Percentiles rank a stretch among this genome's conserved stretches.
These are phyloP conservation scores for Lapara coniferarum DNA, from an alignment of 2,888 invertebrate species.

Conservation along the genomic window DNA sequence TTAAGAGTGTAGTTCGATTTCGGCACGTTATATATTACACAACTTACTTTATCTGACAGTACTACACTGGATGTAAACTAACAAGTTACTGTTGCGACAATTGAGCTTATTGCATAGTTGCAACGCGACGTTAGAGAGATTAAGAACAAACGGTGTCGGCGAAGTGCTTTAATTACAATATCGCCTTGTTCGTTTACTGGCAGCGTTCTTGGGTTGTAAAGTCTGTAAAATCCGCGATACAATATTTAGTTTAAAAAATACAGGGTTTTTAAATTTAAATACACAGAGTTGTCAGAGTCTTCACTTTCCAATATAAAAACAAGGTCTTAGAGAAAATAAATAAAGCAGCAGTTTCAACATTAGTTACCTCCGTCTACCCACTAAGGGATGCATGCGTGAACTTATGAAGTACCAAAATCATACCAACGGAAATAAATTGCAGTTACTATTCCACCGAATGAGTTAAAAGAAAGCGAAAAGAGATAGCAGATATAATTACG, in stretches of 20 bases:
- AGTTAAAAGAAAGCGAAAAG: slow-evolving; percentile 37
- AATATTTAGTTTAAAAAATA: too few species aligned
- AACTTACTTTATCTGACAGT: slow-evolving; percentile 17
- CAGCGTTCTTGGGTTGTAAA: too few species aligned
- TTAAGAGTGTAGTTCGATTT: slow-evolving; percentile 14
- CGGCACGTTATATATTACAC: slow-evolving; percentile 11
- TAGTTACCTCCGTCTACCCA: too few species aligned
- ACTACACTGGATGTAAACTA: slow-evolving; percentile 10
- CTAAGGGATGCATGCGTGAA: too few species aligned
- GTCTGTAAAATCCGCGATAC: too few species aligned
- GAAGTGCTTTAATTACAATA: neutral
- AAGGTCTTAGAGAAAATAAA: too few species aligned
- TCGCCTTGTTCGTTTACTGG: neutral
- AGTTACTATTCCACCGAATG: slow-evolving; percentile 37
- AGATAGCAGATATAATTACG: slow-evolving; percentile 48
- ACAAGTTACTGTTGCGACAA: slow-evolving; percentile 23
- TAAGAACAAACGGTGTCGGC: slow-evolving; percentile 3
- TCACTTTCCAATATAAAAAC: too few species aligned
- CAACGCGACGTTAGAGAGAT: slow-evolving; percentile 17
- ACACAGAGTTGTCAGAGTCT: too few species aligned
- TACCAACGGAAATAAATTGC: neutral
- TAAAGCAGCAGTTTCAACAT: too few species aligned
- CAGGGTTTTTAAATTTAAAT: too few species aligned
- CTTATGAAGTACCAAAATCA: too few species aligned
- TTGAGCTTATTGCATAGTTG: neutral